Conservation (phyloP, 2,113 vertebrate species). For the Camelus dromedarius region DNA sequence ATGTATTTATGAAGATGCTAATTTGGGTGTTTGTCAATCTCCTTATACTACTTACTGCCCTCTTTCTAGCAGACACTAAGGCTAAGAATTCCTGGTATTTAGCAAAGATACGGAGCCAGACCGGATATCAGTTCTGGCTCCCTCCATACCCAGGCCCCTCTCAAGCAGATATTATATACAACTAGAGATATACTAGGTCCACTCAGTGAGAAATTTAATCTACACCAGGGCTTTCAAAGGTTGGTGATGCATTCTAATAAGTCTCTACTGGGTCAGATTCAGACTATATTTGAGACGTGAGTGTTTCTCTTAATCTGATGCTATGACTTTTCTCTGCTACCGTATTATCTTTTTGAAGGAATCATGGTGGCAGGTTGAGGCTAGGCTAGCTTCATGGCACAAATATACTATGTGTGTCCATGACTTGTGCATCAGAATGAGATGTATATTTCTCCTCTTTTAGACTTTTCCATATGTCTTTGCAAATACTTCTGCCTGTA, state of each 20-base stretch:
- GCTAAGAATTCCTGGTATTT: background rate
- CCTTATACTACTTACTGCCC: background rate
- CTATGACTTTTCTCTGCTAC: background rate
- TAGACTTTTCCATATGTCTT: background rate
- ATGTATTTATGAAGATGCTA: background rate
- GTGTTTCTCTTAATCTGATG: background rate
- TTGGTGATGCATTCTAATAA: background rate
- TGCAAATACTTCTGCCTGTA: background rate
- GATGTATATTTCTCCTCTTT: background rate
- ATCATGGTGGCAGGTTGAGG: background rate
- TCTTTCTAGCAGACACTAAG: background rate
- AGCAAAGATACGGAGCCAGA: background rate
- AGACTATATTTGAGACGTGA: background rate
- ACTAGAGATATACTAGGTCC: background rate
- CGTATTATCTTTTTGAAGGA: background rate
- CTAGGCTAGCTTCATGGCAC: background rate
- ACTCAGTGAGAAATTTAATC: background rate
- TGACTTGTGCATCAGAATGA: background rate
- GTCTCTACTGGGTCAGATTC: background rate
- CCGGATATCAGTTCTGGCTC: background rate
- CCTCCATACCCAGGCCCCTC: rapidly evolving
- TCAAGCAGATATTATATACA: background rate
- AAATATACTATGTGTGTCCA: background rate
- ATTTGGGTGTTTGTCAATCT: background rate
- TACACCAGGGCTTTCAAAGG: background rate